phyloP scores from a whole-genome alignment of 2,113 vertebrate genomes.

The Rhinoderma darwinii region DNA sequence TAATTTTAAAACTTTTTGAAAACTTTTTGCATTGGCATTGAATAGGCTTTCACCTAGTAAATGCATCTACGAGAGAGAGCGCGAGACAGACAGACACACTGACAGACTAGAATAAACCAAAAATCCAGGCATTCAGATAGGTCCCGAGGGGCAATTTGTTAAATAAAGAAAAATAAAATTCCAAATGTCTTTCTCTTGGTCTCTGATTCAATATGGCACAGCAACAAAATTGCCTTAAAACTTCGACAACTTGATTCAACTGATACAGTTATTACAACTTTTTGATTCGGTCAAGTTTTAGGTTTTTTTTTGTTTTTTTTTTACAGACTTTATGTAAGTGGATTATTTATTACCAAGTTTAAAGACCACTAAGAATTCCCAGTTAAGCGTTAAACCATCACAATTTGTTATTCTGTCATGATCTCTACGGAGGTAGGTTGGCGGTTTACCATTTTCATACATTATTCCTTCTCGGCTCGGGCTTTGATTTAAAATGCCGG shows the following conservation, averaged over 20 bases:
- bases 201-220: too few relatives aligned
- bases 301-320: not conserved
- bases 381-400: conserved; percentile 32
- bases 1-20: too few relatives aligned
- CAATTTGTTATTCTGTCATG: conserved; percentile 26
- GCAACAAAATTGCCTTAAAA: not conserved
- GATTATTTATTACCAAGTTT: conserved; percentile 25
- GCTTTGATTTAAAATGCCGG: conserved; percentile 59
- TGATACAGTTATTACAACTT: not conserved
- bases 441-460: conserved; percentile 28
- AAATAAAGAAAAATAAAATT: too few relatives aligned
- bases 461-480: conserved; percentile 21
- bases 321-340: not conserved
- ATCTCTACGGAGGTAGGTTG: conserved; percentile 1
- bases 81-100: too few relatives aligned
- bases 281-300: not conserved
- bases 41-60: too few relatives aligned
- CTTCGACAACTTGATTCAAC: too few relatives aligned
- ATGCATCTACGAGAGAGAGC: too few relatives aligned
- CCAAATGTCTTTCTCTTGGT: too few relatives aligned
- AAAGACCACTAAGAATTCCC: not conserved
- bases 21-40: too few relatives aligned
- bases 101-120: too few relatives aligned
- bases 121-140: too few relatives aligned
- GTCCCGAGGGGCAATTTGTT: too few relatives aligned